Evolutionary conservation across 1,140 invertebrate species (phyloP).

Genomic region (Calosoma granatense): DNA sequence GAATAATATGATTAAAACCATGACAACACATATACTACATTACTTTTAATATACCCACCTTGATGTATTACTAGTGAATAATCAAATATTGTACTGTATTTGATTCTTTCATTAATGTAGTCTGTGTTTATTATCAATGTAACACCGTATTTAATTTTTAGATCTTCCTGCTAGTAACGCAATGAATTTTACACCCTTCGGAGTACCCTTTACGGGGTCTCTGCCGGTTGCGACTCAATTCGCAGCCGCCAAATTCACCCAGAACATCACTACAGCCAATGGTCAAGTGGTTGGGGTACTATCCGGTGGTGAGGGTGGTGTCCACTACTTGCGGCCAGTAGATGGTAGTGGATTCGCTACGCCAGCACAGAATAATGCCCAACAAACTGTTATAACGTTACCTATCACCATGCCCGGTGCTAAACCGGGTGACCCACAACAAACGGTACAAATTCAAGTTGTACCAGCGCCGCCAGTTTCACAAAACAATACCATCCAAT

Average conservation of each 20-base stretch:
- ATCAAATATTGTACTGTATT: too few relatives aligned
- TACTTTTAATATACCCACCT: too few relatives aligned
- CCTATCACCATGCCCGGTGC: slow-evolving; percentile 62
- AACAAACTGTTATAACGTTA: slow-evolving; percentile 56
- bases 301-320: slow-evolving; percentile 53
- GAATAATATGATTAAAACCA: too few relatives aligned
- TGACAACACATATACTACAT: too few relatives aligned
- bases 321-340: slow-evolving; percentile 62
- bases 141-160: too few relatives aligned
- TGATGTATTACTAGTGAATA: too few relatives aligned
- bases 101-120: too few relatives aligned
- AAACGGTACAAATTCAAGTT: slow-evolving; percentile 68
- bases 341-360: slow-evolving; percentile 48
- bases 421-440: slow-evolving; percentile 62
- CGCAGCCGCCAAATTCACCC: slow-evolving; percentile 49
- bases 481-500: slow-evolving; percentile 34
- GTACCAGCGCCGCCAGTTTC: slow-evolving; percentile 30
- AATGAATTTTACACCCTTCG: slow-evolving; percentile 64
- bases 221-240: slow-evolving; percentile 56
- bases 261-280: slow-evolving; percentile 46
- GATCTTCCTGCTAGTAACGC: too few relatives aligned
- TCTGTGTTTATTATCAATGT: too few relatives aligned
- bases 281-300: slow-evolving; percentile 35
- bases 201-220: slow-evolving; percentile 48
- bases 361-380: slow-evolving; percentile 26